Conservation (phyloP, 1,140 invertebrate genomes). For the Drosophila novamexicana region DNA sequence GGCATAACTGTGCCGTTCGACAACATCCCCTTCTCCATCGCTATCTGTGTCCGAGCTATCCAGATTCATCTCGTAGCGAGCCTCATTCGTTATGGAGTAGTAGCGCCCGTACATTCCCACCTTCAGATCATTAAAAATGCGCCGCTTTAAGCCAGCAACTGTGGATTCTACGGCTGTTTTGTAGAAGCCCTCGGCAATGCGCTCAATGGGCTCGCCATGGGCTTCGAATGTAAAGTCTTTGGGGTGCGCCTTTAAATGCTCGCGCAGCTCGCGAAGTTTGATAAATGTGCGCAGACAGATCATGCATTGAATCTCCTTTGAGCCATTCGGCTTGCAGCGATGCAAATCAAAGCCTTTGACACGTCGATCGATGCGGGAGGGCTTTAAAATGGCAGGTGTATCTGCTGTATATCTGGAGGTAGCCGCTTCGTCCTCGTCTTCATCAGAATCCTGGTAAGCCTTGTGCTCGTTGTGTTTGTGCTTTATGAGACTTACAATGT, state of each 20-base stretch:
- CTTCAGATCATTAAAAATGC: constrained; percentile 59
- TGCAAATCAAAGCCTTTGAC: constrained; percentile 60
- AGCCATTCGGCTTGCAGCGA: constrained; percentile 65
- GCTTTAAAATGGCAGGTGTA: constrained; percentile 14
- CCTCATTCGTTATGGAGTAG: constrained; percentile 72
- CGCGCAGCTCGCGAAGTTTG: constrained; percentile 55
- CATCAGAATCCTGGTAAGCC: constrained; percentile 29
- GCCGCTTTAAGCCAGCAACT: constrained; percentile 44
- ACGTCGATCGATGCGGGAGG: constrained; percentile 61
- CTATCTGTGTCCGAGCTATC: constrained; percentile 74
- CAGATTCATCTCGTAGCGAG: constrained; percentile 67
- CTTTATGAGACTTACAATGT: constrained; percentile 68
- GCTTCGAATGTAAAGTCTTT: constrained; percentile 55
- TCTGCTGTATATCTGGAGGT: constrained; percentile 38
- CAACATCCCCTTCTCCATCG: constrained; percentile 62
- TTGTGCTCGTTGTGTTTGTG: constrained; percentile 62
- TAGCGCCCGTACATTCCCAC: constrained; percentile 58
- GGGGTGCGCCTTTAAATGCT: constrained; percentile 57
- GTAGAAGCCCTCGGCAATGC: constrained; percentile 67
- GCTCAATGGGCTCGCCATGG: constrained; percentile 65
- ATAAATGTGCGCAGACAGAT: constrained; percentile 62
- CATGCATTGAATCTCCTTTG: constrained; percentile 70
- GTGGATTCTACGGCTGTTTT: constrained; percentile 71
- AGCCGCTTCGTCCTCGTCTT: constrained; percentile 33
- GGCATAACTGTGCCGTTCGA: constrained; percentile 55